Evolutionary conservation across 2,888 invertebrate species (phyloP), one percentile per base, ranked within the genome.

Genomic region (Aporophyla nigra): DNA sequence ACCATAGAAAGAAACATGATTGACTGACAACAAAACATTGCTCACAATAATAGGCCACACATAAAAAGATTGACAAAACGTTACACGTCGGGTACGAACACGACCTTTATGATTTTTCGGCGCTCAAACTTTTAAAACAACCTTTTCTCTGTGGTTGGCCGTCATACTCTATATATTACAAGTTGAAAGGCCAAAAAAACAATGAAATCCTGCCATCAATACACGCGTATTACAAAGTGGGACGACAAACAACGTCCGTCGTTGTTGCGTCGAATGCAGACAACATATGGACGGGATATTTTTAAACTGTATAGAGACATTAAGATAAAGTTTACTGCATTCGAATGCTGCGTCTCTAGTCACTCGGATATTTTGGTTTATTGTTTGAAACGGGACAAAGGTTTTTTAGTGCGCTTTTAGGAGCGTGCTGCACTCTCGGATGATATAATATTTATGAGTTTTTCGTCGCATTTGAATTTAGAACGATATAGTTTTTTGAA

Each of bases 321-420:
- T 94, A 95, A 95, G 95, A 95, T 95, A 95, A 90, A 94, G 89
- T 95, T 94, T 93, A 95, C 91, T 90, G 91, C 91, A 90, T 91
- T 91, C 90, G 90, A 91, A 92, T 90, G 90, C 89, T 86, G 82
- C 86, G 78, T 85, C 89, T 87, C 89, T 87, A 86, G 85, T 87
- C 89, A 87, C 86, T 85, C 82, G 82, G 86, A 92, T 90, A 92
- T 91, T 91, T 90, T 87, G 90, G 92, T 95, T 95, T 95, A 96
- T 96, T 95, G 95, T 96, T 95, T 93, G 91, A 92, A 89, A 91
- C 90, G 90, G 92, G 93, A 95, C 94, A 95, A 95, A 94, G 92
- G 92, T 95, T 95, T 95, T 96, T 95, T 94, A 93, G 91, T 91
- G 91, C 89, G 91, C 93, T 94, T 93, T 94, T 93, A 93, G 90